Evolutionary conservation across 2,113 vertebrate genomes (phyloP).

Genomic region (cattle (Bos taurus)): ARS-UCD2.0 NC_037330.1:108233001-108233500

Average conservation of each 20-base stretch:
- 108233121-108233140: neutral
- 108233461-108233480: neutral
- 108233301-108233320: neutral
- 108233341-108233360: neutral
- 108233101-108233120: neutral
- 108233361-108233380: fast-evolving
- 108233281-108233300: neutral
- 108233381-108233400: neutral
- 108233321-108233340: neutral
- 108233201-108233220: neutral
- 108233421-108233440: neutral
- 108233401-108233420: neutral
- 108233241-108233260: neutral
- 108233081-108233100: neutral
- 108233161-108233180: neutral
- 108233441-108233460: neutral
- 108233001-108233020: neutral
- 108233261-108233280: neutral
- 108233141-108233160: neutral
- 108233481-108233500: no score
- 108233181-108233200: neutral
- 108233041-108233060: neutral
- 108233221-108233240: neutral
- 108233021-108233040: neutral
- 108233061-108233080: neutral